Base-by-base conservation (phyloP, 2,113 vertebrate genomes). In the Camelus bactrianus region DNA sequence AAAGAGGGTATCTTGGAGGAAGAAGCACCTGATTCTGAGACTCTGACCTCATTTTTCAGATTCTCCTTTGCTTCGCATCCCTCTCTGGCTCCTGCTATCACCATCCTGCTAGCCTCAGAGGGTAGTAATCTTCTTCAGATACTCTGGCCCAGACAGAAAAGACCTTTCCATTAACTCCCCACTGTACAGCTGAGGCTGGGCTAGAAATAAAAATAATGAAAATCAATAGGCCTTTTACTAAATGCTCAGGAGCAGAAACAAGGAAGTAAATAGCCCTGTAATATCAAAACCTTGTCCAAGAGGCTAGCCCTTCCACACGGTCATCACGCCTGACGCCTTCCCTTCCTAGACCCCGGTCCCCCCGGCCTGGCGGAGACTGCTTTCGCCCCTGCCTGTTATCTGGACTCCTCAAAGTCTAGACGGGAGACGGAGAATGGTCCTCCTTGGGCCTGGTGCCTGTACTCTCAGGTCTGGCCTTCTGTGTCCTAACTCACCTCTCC, bases 201-300 rank as follows among this genome's bases (percentile, higher is more conserved):
- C 77, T 93, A 46, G 58, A 95, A 96, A 94, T 83, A 97, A 93
- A 95, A 95, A 97, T 94, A 97, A 89, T 89, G 81, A 93, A 97
- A 97, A 97, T 97, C 97, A 97, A 93, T 97, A 97, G 83, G 52
- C 3, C 76, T 52, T 93, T 86, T 52, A 64, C 93, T 96, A 82
- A 96, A 93, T 62, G 85, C 89, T 94, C 62, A 79, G 94, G 81
- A 96, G 32, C 16, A 94, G 42, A 96, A 93, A 89, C 72, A 62
- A 80, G 80, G 67, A 93, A 89, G 89, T 80, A 93, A 95, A 91
- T 35, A 83, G 67, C 52, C 54, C 20, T 69, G 13, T 73, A 46
- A 64, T 83, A 95, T 77, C 84, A 77, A 86, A 92, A 73, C 62
- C 62, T 38, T 82, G 64, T 85, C 48, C 76, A n/a, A 85, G 38